Base-by-base conservation (phyloP, 2,113 vertebrate species). In the Otus sunia region DNA sequence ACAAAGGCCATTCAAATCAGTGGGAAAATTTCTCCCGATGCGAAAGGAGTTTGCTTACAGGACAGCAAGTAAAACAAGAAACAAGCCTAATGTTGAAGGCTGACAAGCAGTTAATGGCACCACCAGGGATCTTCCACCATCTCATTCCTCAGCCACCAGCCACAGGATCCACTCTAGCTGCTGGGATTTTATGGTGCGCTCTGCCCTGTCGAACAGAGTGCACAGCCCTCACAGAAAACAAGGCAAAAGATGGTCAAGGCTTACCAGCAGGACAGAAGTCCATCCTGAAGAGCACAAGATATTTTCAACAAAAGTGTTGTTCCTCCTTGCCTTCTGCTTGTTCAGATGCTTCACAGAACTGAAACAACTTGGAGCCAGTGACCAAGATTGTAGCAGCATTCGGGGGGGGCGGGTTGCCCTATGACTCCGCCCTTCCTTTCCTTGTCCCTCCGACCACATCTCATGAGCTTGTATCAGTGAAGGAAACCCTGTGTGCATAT, bases 221-320 rank as follows among this genome's bases (percentile, higher is more conserved):
- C 45, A 29, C 32, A 49, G 26, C 49, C 74, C 76, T 76, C 52
- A 10, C 30, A 64, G 47, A 29, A 83, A 77, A 66, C 58, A 71
- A 91, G 68, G 27, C 43, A 73, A 50, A 63, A 81, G 45, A 19
- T 0, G 1, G 11, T 25, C 64, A 69, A 66, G 39, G 77, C 97
- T 97, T 96, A 98, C 97, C 96, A 55, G 83, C 67, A 47, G 92
- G 37, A 83, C 71, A 71, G 25, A 94, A 79, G 10, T 97, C 97
- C 97, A 98, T 98, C 83, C 41, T 76, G 88, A 95, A 78, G 81
- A 45, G 23, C 1, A 4, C 32, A 32, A 20, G 71, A 2, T 88
- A 15, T 67, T 73, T 92, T 41, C 64, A 83, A 60, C 41, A 87
- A 32, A 67, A 25, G 29, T 14, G 22, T 17, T 74, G 21, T 12